Evolutionary conservation across 2,797 vertebrate species (phyloP), one percentile per base, ranked within the genome.

Genomic region (Lagodon rhomboides): DNA sequence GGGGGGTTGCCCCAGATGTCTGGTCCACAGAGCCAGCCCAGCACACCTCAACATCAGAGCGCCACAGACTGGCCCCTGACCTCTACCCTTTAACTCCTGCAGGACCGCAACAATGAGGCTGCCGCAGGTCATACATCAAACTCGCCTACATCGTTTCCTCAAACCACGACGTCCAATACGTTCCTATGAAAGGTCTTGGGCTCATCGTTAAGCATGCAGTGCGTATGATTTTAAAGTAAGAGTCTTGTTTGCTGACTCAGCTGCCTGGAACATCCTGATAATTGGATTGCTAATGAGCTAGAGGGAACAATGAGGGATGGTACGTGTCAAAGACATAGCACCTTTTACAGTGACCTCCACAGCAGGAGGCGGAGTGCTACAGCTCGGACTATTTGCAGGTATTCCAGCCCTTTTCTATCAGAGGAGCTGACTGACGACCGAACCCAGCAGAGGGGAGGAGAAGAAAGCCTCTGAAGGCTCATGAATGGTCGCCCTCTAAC

Each of bases 21-120:
- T 71, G 68, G 7, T 75, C 64, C 63, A 47, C 25, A 12, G 79
- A 89, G 54, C 67, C 70, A 79, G 72, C 49, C 23, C 55, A 73
- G 64, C 79, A 88, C 87, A 91, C 82, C 86, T 89, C 84, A 18
- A 79, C 80, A 86, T 86, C 77, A 87, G 65, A 87, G 86, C 49
- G 16, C 22, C 53, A 60, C 38, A 67, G 66, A 56, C 70, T 67
- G 85, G 53, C 85, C 83, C 56, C 73, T 86, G 87, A 89, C 89
- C 87, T 80, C 71, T 44, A 56, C 17, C 82, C 77, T 82, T 75
- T 64, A 72, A 84, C 65, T 82, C 77, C 77, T 70, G 73, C 76
- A 83, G 70, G 70, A 83, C 73, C 41, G 83, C 68, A 86, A 86
- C 84, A 89, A 90, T 68, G 60, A 81, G 54, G 58, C 22, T 23